Evolutionary conservation across 2,888 invertebrate genomes (phyloP).

Genomic region (Caenorhabditis auriculariae): DNA sequence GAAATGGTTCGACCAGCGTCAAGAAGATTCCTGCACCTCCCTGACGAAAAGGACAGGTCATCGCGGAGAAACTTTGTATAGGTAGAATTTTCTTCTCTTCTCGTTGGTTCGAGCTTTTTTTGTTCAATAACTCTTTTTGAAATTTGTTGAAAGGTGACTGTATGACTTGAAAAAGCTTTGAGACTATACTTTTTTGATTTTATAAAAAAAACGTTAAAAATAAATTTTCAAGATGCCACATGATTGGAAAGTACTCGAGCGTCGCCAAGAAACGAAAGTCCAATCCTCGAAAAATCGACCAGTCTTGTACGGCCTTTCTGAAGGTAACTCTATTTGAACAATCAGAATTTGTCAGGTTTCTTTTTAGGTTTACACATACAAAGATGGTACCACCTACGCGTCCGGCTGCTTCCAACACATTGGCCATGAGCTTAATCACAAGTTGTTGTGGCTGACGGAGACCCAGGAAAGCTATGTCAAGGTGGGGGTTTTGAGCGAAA

Average conservation of each 20-base stretch:
- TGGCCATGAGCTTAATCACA: constrained; percentile 26
- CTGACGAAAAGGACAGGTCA: constrained; percentile 29
- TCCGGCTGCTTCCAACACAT: constrained; percentile 26
- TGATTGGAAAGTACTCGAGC: constrained; percentile 23
- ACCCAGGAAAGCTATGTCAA: constrained; percentile 25
- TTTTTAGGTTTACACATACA: not conserved
- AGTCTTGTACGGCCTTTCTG: constrained; percentile 23
- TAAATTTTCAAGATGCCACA: constrained; percentile 6
- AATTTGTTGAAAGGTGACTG: no score
- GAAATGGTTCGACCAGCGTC: constrained; percentile 29
- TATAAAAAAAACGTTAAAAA: no score
- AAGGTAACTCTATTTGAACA: constrained; percentile 10
- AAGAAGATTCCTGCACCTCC: constrained; percentile 26
- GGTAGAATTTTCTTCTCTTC: no score
- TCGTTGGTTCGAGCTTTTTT: not conserved
- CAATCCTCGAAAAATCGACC: constrained; percentile 27
- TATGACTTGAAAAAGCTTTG: no score
- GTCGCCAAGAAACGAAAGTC: constrained; percentile 24
- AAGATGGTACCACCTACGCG: constrained; percentile 7
- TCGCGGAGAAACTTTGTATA: constrained; percentile 24
- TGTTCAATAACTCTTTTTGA: not conserved
- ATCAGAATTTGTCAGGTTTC: not conserved
- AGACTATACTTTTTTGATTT: no score
- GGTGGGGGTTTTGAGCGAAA: not conserved
- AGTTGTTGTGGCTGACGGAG: constrained; percentile 23